Evolutionary conservation across 1,140 invertebrate species (phyloP).

Genomic region (Philotrypesis tridentata): DNA sequence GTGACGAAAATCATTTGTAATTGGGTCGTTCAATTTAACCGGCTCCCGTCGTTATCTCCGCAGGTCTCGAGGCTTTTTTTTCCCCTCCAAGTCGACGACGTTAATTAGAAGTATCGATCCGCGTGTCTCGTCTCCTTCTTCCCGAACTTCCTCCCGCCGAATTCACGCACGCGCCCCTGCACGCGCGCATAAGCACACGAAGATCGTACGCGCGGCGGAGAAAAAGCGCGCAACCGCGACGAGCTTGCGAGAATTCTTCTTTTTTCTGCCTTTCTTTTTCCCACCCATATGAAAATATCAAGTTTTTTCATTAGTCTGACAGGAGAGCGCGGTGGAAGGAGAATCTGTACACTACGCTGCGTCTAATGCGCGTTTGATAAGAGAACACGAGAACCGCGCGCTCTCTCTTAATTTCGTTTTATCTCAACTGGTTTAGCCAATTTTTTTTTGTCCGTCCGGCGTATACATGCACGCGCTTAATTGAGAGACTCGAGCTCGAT

Average conservation of each 20-base stretch:
- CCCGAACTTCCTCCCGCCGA: neutral
- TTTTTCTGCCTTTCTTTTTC: neutral
- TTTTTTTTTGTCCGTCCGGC: neutral
- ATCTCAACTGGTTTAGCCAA: neutral
- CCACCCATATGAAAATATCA: neutral
- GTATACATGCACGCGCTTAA: neutral
- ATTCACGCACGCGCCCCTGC: neutral
- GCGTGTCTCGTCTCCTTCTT: neutral
- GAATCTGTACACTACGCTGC: neutral
- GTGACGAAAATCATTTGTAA: conserved; percentile 18
- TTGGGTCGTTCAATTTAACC: conserved; percentile 22
- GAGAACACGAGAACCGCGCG: neutral
- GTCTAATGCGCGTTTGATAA: neutral
- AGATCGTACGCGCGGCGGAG: neutral
- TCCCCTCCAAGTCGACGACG: conserved; percentile 8
- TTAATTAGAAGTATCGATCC: conserved; percentile 40
- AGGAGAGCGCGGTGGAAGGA: neutral
- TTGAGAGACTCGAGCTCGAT: neutral
- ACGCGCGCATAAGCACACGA: neutral
- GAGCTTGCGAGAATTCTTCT: neutral
- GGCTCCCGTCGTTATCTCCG: neutral
- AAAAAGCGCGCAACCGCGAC: neutral
- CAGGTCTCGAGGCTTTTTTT: neutral
- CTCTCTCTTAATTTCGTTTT: neutral
- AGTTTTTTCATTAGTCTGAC: conserved; percentile 9